Base-by-base conservation (phyloP, 2,797 vertebrate genomes). In the Hoplostethus mediterraneus region DNA sequence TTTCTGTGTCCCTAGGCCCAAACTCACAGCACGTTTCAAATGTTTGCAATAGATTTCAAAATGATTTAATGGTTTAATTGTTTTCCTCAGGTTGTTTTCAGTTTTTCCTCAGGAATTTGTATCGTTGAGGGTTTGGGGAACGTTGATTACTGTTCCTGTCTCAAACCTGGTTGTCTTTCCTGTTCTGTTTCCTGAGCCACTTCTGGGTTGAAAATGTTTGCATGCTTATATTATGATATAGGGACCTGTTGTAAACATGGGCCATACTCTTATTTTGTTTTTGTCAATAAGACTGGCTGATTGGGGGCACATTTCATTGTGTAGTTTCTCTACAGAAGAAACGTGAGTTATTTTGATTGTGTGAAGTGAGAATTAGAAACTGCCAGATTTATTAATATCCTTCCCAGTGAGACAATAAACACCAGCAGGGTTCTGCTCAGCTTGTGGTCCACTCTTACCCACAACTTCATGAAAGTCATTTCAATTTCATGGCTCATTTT, bases 131-230 rank as follows among this genome's bases (percentile, higher is more conserved):
- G 54, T 67, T 86, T 62, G 48, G 51, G 69, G 53, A 69, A 45
- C 55, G 65, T 83, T 69, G 73, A 79, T 80, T 71, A 69, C 53
- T 12, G n/a, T 82, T 82, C 71, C 61, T 76, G 66, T 81, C 60
- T 62, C 42, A 63, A 69, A 61, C 16, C 17, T 56, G 47, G 2
- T 63, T 54, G 40, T 51, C 55, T 61, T 30, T 66, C 79, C 63
- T 71, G 59, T 59, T 54, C 48, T 63, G 55, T 12, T 47, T 38
- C 21, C 25, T 47, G 9, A 48, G 16, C 47, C 47, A n/a, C 49
- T 49, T 17, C n/a, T 73, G 67, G 69, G 4, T 68, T 49, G 9
- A 49, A 74, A 73, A 63, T 30, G 17, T 62, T 16, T 21, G 13
- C 31, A 31, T 1, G 3, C 6, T 60, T 74, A 73, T 68, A 51